These are phyloP conservation scores for Orchestes rusci DNA, from an alignment of 2,888 invertebrate genomes.

Conservation along the genomic window DNA sequence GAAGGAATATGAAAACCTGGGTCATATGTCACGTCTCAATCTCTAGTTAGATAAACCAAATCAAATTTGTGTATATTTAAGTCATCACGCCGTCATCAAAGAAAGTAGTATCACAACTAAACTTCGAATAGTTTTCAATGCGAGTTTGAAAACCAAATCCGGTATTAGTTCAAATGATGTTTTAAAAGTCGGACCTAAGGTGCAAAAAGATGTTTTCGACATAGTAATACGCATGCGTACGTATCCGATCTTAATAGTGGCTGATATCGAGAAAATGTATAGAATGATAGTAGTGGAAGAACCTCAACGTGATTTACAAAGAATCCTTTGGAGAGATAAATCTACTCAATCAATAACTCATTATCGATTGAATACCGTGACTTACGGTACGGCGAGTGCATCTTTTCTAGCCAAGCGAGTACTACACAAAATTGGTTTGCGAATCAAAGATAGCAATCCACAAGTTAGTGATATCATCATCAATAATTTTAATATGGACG, in stretches of 20 bases:
- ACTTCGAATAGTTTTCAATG: too few species aligned
- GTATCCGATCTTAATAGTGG: conserved; percentile 5
- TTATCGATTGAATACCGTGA: too few species aligned
- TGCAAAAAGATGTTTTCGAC: too few species aligned
- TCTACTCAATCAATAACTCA: too few species aligned
- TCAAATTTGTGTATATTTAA: conserved; percentile 4
- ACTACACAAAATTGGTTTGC: conserved; percentile 6
- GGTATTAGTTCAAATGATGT: conserved; percentile 9
- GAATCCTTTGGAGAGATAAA: too few species aligned
- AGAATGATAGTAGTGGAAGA: conserved; percentile 5
- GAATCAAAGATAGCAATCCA: conserved; percentile 2
- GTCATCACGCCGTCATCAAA: conserved; percentile 11
- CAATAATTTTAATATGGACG: conserved; percentile 14
- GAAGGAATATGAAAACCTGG: conserved; percentile 11
- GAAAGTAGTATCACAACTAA: too few species aligned
- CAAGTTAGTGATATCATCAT: conserved; percentile 2
- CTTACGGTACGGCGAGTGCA: too few species aligned
- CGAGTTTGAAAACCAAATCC: too few species aligned
- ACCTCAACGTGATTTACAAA: too few species aligned
- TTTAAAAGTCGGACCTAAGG: conserved; percentile 11
- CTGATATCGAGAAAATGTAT: conserved; percentile 14
- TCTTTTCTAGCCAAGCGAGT: too few species aligned
- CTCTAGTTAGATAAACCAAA: too few species aligned
- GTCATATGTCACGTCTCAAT: conserved; percentile 11
- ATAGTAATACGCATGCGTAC: too few species aligned